These are phyloP conservation scores for Myocastor coypus DNA, from an alignment of 2,113 vertebrate species.

Conservation along the genomic window DNA sequence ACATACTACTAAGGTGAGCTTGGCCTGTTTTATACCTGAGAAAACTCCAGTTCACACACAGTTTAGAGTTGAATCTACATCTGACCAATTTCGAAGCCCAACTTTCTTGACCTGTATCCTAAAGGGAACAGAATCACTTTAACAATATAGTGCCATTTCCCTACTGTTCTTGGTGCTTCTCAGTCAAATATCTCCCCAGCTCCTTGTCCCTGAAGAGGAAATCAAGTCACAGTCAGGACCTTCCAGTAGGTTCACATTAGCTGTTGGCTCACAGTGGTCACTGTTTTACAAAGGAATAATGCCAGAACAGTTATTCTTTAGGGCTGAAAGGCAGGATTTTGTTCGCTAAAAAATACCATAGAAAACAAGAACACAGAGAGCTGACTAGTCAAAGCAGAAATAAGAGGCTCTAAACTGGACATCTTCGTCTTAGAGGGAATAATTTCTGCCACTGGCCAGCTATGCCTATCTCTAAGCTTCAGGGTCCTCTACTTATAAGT, in stretches of 20 bases:
- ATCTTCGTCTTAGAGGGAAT: not conserved
- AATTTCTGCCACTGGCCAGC: not conserved
- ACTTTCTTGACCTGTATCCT: not conserved
- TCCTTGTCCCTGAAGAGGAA: not conserved
- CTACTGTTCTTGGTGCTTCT: not conserved
- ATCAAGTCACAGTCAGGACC: not conserved
- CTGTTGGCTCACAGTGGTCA: not conserved
- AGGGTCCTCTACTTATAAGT: not conserved
- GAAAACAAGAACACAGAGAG: not conserved
- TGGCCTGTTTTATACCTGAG: not conserved
- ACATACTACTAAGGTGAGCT: fast-evolving
- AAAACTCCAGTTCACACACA: not conserved
- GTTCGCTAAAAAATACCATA: not conserved
- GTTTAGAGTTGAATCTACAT: not conserved
- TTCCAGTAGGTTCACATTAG: not conserved
- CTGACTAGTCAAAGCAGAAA: not conserved
- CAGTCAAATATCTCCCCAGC: not conserved
- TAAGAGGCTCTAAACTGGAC: not conserved
- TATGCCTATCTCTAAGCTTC: not conserved
- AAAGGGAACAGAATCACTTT: not conserved
- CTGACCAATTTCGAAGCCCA: not conserved
- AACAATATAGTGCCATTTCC: not conserved
- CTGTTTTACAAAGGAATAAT: not conserved
- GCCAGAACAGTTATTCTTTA: not conserved
- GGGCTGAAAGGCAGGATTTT: not conserved